phyloP scores from a whole-genome alignment of 1,140 invertebrate species.

The Oreohelix idahoensis region DNA sequence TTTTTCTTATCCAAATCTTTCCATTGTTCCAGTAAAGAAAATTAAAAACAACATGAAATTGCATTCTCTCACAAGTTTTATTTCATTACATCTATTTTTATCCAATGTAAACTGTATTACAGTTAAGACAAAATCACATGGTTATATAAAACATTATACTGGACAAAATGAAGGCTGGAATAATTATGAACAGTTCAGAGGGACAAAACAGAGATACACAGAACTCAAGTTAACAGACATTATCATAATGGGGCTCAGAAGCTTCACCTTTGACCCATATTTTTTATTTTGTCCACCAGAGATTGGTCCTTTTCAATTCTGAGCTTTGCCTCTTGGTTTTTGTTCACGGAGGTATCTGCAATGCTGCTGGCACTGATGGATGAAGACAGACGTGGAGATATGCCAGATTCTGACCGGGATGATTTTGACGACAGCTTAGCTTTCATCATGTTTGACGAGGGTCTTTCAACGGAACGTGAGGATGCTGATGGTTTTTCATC shows the following conservation, averaged over 20 bases:
- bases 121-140: too few species aligned
- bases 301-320: slow-evolving; percentile 50
- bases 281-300: slow-evolving; percentile 65
- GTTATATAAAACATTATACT: too few species aligned
- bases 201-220: background rate
- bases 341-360: background rate
- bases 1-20: background rate
- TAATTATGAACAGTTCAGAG: background rate
- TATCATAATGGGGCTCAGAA: background rate
- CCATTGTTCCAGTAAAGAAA: background rate
- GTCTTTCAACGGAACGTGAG: background rate
- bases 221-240: background rate
- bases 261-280: slow-evolving; percentile 64
- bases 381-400: slow-evolving; percentile 29
- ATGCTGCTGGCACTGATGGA: background rate
- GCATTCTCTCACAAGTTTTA: background rate
- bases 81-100: background rate
- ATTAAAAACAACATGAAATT: background rate
- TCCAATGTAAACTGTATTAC: background rate
- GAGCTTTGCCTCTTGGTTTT: background rate
- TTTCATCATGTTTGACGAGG: slow-evolving; percentile 39
- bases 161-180: too few species aligned
- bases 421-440: slow-evolving; percentile 44
- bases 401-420: slow-evolving; percentile 38
- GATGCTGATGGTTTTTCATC: slow-evolving; percentile 27